Conservation (phyloP, 2,888 invertebrate genomes). For the Conistra vaccinii region DNA sequence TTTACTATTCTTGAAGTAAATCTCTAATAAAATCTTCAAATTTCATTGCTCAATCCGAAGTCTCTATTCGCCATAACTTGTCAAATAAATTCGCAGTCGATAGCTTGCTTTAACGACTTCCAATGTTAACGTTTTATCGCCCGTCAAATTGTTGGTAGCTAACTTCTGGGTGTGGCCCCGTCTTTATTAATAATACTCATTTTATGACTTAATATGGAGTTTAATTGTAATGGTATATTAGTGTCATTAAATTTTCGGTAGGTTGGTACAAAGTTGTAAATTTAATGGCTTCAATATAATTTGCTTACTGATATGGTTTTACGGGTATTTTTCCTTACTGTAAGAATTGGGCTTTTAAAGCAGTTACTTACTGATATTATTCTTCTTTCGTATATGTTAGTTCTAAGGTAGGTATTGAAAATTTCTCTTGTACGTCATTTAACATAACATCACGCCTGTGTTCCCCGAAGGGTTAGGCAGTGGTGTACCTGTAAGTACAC, state of each 20-base stretch:
- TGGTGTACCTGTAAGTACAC: not conserved
- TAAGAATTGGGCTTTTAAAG: too few relatives aligned
- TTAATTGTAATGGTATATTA: conserved; percentile 60
- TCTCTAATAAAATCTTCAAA: conserved; percentile 65
- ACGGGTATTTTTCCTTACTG: not conserved
- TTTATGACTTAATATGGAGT: conserved; percentile 67
- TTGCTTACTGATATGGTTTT: conserved; percentile 7
- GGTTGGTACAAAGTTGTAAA: conserved; percentile 4
- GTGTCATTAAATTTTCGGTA: conserved; percentile 48
- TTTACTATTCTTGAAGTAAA: conserved; percentile 63
- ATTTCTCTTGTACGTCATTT: too few relatives aligned
- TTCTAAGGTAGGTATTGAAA: too few relatives aligned
- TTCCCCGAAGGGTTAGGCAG: not conserved
- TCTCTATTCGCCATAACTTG: conserved; percentile 78
- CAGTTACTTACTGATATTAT: not conserved
- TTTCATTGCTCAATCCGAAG: conserved; percentile 77
- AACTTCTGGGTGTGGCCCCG: conserved; percentile 54
- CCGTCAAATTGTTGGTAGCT: conserved; percentile 70
- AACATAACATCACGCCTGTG: not conserved
- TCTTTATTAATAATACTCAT: conserved; percentile 68
- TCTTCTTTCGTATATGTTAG: too few relatives aligned
- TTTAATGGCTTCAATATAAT: conserved; percentile 32
- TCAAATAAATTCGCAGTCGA: conserved; percentile 80
- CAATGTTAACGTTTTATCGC: conserved; percentile 76
- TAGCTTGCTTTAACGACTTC: conserved; percentile 74